Base-by-base conservation (phyloP, 1,140 invertebrate species). In the Brachionus koreanus region DNA sequence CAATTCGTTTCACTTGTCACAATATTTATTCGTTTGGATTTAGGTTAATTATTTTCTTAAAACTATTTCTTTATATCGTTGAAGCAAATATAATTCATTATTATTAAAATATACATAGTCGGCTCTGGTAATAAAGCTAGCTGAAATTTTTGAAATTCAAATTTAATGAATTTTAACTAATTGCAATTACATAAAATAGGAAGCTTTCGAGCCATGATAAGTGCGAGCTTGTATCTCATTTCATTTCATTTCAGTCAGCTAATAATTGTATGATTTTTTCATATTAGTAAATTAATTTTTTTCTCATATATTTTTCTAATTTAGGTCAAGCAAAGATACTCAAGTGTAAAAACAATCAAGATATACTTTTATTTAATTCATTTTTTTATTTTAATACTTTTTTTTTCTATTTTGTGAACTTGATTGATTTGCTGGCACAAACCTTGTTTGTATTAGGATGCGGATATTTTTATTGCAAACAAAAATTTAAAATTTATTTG, bases 11-110 rank as follows among this genome's bases (percentile, higher is more conserved):
- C 65, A 69, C 65, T 69, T 69, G 65, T 69, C 65, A 69, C 65
- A 69, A 69, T 69, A 69, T 69, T 69, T 69, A 69, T 69, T 69
- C 65, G 37, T 69, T 69, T n/a, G 37, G 65, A 69, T 39, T 19
- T 69, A 69, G 65, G 65, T 69, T 69, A 69, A 69, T 69, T 69
- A 69, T 69, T 69, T 69, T 69, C 65, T 69, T 69, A 69, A 69
- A 69, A 69, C 65, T 69, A 69, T 69, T 69, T 69, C 65, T 69
- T 69, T 37, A 33, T 65, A 33, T 65, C 33, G 25, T 13, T 33
- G 25, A 33, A 33, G 23, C 63, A 33, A 33, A 33, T 35, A n/a
- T 65, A 65, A 65, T 65, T 33, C 63, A 65, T 65, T 65, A 65
- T 65, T 65, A 65, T 1, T 4, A 35, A 37, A 33, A 65, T 29